Base-by-base conservation (phyloP, 1,140 invertebrate species). In the Wiebesia pumilae region DNA sequence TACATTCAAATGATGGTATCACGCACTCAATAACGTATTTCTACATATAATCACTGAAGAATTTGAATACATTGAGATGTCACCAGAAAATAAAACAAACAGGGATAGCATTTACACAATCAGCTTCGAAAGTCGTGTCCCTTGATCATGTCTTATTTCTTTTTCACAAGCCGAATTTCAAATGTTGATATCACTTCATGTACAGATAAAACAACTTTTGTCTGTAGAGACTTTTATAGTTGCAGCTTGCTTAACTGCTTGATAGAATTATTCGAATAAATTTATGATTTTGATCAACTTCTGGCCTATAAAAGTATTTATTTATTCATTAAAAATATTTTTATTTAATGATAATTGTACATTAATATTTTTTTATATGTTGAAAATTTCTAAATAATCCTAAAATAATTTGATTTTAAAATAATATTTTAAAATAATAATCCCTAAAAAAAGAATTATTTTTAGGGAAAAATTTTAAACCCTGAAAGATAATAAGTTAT, bases 161-260 rank as follows among this genome's bases (percentile, higher is more conserved):
- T 67, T n/a, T 7, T 67, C 4, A 27, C 62, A 27, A 67, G 30
- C 43, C 54, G 38, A 71, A 51, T 58, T 65, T 77, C 38, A 35
- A 83, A 38, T 43, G 51, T 4, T 38, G 81, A 58, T 83, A 75
- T 16, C 67, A 58, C 81, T 54, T 75, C 19, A 19, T n/a, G 47
- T 67, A 81, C 24, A 67, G 38, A 81, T 43, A 35, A 38, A 77
- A 78, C 82, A 51, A 84, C 54, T 84, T 77, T 77, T 77, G 54
- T 33, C 30, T 24, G 7, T 30, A 67, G 1, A 14, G 27, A n/a
- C 30, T 7, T 30, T 73, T n/a, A n/a, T 83, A 54, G 24, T 27
- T 62, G 9, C 4, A 24, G 58, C 58, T 62, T 24, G 24, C 24
- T 62, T 62, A 21, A 16, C 10, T 62, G 24, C 58, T 62, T 21